Conservation (phyloP, 2,113 vertebrate species). For the Scytalopus superciliaris region DNA sequence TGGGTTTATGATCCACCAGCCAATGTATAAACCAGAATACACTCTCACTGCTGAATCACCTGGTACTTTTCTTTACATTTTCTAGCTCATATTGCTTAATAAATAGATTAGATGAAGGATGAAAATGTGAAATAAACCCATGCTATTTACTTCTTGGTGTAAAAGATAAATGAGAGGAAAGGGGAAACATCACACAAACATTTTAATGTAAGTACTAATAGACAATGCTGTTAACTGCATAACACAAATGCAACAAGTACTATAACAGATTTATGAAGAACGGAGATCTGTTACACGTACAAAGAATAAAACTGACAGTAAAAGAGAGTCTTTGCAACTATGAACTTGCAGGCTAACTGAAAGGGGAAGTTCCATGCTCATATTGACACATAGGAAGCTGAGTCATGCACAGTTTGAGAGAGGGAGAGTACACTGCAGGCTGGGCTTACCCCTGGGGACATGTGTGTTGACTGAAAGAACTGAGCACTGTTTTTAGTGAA, state of each 20-base stretch:
- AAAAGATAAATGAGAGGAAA: background rate
- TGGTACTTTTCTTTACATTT: background rate
- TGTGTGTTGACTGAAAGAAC: background rate
- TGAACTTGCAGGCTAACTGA: background rate
- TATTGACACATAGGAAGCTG: background rate
- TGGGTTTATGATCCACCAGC: background rate
- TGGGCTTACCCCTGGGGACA: background rate
- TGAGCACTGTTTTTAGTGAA: background rate
- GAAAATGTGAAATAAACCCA: background rate
- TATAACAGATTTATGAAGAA: background rate
- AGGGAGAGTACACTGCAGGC: background rate
- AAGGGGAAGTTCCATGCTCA: background rate
- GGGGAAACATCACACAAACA: background rate
- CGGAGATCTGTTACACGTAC: background rate
- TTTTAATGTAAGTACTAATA: background rate
- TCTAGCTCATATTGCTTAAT: background rate
- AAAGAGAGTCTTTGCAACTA: background rate
- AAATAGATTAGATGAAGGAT: background rate
- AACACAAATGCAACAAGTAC: background rate
- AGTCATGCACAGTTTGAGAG: background rate
- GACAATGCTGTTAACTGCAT: background rate
- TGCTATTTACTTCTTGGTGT: background rate
- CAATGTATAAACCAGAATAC: background rate
- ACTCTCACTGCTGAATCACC: background rate
- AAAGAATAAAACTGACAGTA: background rate